Evolutionary conservation across 2,888 invertebrate species (phyloP), one percentile per base, ranked within the genome.

Genomic region (Candidula unifasciata): DNA sequence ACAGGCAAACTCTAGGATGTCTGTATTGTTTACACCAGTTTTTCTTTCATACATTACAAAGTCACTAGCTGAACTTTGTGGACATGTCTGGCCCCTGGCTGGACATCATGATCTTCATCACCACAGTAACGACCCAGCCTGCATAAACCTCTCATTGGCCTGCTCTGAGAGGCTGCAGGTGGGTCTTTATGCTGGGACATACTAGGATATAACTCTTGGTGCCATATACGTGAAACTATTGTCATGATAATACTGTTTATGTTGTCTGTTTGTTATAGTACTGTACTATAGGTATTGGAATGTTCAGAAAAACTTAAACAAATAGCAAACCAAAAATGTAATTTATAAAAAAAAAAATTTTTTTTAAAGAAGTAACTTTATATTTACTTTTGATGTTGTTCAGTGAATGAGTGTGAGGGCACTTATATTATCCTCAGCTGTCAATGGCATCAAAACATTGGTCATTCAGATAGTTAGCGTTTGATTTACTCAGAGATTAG

Each of bases 221-320:
- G 69, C 52, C 69, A 57, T 80, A 60, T n/a, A 44, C 30, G 71
- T 80, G 35, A 60, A 69, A 30, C 44, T 30, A 3, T 68, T 44
- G 79, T 79, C 64, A 37, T 79, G 79, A n/a, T 78, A 33, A 64
- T 64, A 78, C n/a, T 78, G 37, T 80, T 80, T 35, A 44, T 80
- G 80, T 71, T 80, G 80, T 80, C n/a, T 79, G 79, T 79, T 24
- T 66, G 64, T 64, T 37, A 78, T 78, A 78, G 78, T 79, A 24
- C 44, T 13, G 13, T 44, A 73, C 66, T n/a, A 21, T 79, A 79
- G 79, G n/a, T 68, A 64, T 68, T 66, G 52, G 52, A 10, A 52
- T 79, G 68, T 68, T 35, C 24, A 68, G 68, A 52, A n/a, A 27
- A 33, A 71, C n/a, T 54, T 54, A 27, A 33, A 71, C 33, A 54